Conservation (phyloP, 1,140 invertebrate species). For the Drosophila asahinai region DNA sequence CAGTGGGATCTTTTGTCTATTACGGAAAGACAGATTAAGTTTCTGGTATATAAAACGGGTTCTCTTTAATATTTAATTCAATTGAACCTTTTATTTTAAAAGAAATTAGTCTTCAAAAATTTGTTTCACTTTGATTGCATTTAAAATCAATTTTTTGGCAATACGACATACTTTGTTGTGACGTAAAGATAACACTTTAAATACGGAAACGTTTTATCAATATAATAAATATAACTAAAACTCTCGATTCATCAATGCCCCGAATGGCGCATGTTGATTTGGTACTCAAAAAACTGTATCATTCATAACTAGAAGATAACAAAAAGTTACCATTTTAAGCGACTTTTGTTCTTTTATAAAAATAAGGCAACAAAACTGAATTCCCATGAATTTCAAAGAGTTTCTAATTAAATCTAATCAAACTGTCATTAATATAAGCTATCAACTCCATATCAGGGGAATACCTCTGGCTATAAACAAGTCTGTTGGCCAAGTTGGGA, state of each 20-base stretch:
- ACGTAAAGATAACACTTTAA: slow-evolving; percentile 9
- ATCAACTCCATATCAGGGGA: slow-evolving; percentile 19
- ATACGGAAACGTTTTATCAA: slow-evolving; percentile 21
- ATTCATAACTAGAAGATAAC: slow-evolving; percentile 30
- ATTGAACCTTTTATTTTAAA: too few relatives aligned
- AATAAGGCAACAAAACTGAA: slow-evolving; percentile 7
- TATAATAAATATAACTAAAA: not conserved
- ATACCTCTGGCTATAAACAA: slow-evolving; percentile 18
- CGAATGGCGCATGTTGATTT: slow-evolving; percentile 32
- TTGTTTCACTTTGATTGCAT: not conserved
- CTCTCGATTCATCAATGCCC: slow-evolving; percentile 9
- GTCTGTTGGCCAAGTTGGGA: not conserved
- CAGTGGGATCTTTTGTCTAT: too few relatives aligned
- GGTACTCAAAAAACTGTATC: slow-evolving; percentile 17
- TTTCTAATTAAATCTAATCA: slow-evolving; percentile 51
- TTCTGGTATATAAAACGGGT: too few relatives aligned
- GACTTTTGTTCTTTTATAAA: slow-evolving; percentile 4
- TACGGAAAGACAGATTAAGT: too few relatives aligned
- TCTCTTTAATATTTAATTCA: too few relatives aligned
- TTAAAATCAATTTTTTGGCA: not conserved
- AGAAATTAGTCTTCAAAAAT: too few relatives aligned
- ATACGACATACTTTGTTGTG: not conserved
- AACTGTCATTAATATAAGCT: slow-evolving; percentile 37
- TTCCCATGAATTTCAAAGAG: slow-evolving; percentile 26
- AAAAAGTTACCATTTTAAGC: not conserved